These are phyloP conservation scores for Syndactyla subalaris DNA, from an alignment of 2,797 vertebrate genomes.

Conservation along the genomic window DNA sequence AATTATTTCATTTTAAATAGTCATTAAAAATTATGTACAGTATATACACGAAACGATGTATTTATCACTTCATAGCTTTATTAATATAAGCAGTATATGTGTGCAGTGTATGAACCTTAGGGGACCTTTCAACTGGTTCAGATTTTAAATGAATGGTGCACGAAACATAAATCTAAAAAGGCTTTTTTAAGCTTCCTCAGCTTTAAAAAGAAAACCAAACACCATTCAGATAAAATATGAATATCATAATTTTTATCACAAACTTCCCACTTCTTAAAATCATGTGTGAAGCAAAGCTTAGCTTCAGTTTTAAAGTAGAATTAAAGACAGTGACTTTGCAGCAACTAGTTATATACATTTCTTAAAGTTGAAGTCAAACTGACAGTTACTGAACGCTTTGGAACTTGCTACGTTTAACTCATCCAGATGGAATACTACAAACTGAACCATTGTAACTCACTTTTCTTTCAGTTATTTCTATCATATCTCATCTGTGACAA, in stretches of 20 bases:
- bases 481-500: not conserved
- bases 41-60: not conserved
- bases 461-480: not conserved
- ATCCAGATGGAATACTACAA: not conserved
- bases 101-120: not conserved
- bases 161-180: not conserved
- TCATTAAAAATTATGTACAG: not conserved
- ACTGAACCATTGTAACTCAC: too few species aligned
- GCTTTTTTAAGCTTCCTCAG: not conserved
- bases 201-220: not conserved
- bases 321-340: not conserved
- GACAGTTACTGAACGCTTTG: not conserved
- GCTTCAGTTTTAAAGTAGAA: not conserved
- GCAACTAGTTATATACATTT: not conserved
- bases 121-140: not conserved
- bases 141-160: not conserved
- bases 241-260: not conserved
- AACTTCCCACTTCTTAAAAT: not conserved
- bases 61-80: not conserved
- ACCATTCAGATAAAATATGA: not conserved
- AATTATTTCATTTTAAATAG: not conserved
- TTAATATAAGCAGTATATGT: not conserved
- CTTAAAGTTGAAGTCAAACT: not conserved
- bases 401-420: not conserved
- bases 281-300: not conserved